A percentile compares a stretch with the other conserved stretches of the same genome.
Conservation (phyloP, 2,797 vertebrate species). For the Pitangus sulphuratus region DNA sequence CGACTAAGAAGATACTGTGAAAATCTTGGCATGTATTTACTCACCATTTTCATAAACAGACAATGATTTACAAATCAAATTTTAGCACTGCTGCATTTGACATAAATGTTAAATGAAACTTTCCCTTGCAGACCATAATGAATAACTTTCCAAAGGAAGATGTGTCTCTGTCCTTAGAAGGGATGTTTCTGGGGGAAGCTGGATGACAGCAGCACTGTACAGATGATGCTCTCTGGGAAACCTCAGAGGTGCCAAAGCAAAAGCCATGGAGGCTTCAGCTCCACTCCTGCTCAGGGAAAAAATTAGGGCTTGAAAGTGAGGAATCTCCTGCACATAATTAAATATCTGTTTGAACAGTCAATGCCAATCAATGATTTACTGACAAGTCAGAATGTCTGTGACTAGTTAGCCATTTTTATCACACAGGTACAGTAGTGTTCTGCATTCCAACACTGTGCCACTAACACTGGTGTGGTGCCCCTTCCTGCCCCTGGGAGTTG, state of each 20-base stretch:
- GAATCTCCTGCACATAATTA: background rate
- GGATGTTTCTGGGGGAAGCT: background rate
- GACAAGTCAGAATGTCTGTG: background rate
- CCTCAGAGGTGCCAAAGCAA: background rate
- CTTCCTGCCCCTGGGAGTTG: background rate
- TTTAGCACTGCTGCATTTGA: background rate
- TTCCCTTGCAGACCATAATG: background rate
- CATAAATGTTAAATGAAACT: background rate
- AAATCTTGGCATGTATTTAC: background rate
- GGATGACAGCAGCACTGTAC: background rate
- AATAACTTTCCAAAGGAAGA: background rate
- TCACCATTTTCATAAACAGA: background rate
- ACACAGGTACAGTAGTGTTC: rapidly evolving
- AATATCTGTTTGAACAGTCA: background rate
- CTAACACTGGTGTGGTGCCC: rapidly evolving
- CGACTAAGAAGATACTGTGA: background rate
- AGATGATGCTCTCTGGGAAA: background rate
- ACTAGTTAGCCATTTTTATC: background rate
- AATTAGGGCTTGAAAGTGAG: background rate
- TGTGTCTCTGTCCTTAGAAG: background rate
- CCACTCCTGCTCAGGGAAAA: background rate
- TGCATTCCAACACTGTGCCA: background rate
- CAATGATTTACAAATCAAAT: background rate
- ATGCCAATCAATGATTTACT: background rate
- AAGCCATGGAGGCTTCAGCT: background rate